Evolutionary conservation across 2,888 invertebrate species (phyloP).

Genomic region (Kryphioiulus occultus): DNA sequence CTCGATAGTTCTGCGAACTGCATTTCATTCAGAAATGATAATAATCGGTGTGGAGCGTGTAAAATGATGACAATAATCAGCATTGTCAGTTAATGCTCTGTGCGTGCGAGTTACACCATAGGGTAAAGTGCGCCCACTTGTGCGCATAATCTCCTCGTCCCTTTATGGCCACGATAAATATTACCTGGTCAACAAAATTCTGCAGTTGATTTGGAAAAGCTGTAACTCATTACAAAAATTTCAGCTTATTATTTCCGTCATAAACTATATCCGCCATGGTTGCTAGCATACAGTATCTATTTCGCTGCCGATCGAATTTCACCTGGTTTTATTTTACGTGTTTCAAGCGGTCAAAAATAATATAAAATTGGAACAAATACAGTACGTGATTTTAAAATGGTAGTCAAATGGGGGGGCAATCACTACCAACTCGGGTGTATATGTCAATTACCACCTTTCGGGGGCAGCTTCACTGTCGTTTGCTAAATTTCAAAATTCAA

Average conservation of each 20-base stretch:
- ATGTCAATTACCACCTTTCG: background rate
- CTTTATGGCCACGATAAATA: too few relatives aligned
- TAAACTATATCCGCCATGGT: background rate
- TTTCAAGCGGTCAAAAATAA: background rate
- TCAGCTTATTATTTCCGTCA: background rate
- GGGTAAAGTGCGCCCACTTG: background rate
- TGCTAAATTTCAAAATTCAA: background rate
- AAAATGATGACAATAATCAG: slow-evolving; percentile 25
- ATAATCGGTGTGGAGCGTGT: background rate
- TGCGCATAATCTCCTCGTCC: too few relatives aligned
- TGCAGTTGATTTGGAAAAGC: background rate
- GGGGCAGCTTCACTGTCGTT: background rate
- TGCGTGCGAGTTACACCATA: background rate
- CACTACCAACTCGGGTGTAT: background rate
- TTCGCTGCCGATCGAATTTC: too few relatives aligned
- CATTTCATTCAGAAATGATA: background rate
- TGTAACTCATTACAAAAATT: background rate
- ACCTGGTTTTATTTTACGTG: too few relatives aligned
- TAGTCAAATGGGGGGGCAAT: background rate
- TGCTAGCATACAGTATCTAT: too few relatives aligned
- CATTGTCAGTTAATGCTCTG: background rate
- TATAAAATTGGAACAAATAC: background rate
- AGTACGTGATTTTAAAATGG: background rate
- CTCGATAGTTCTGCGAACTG: background rate
- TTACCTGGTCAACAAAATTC: too few relatives aligned